These are phyloP conservation scores for Ganaspis sp. DNA, from an alignment of 1,140 invertebrate genomes.

Conservation along the genomic window DNA sequence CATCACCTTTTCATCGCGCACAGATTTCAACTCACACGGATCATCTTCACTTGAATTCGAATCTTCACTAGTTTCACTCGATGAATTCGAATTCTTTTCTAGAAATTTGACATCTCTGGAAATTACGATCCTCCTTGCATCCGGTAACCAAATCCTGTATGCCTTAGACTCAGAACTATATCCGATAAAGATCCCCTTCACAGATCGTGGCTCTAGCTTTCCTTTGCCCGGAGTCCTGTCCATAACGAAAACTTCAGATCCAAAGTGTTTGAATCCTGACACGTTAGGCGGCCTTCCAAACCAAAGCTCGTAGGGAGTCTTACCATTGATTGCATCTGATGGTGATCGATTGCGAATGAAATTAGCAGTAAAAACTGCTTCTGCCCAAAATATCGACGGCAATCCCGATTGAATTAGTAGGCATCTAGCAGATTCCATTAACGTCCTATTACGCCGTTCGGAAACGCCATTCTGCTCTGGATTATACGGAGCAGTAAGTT, in stretches of 20 bases:
- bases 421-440: slow-evolving; percentile 32
- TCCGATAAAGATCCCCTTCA: slow-evolving; percentile 66
- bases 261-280: slow-evolving; percentile 47
- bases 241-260: slow-evolving; percentile 66
- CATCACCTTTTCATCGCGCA: neutral
- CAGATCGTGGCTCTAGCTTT: slow-evolving; percentile 64
- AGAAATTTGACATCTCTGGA: slow-evolving; percentile 42
- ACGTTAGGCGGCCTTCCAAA: neutral
- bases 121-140: slow-evolving; percentile 31
- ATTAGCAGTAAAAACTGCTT: slow-evolving; percentile 24
- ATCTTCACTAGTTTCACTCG: neutral
- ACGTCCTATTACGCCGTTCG: slow-evolving; percentile 54
- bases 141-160: slow-evolving; percentile 57
- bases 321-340: neutral
- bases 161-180: slow-evolving; percentile 63
- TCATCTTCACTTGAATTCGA: neutral
- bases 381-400: neutral
- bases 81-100: neutral
- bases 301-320: slow-evolving; percentile 36
- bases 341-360: slow-evolving; percentile 31
- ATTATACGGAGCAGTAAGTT: slow-evolving; percentile 61
- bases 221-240: slow-evolving; percentile 50
- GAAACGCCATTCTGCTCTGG: slow-evolving; percentile 67
- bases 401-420: slow-evolving; percentile 24
- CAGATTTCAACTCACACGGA: neutral